Percentiles rank a stretch among this genome's conserved stretches.
phyloP scores from a whole-genome alignment of 2,888 invertebrate species.

The Tubulanus polymorphus region DNA sequence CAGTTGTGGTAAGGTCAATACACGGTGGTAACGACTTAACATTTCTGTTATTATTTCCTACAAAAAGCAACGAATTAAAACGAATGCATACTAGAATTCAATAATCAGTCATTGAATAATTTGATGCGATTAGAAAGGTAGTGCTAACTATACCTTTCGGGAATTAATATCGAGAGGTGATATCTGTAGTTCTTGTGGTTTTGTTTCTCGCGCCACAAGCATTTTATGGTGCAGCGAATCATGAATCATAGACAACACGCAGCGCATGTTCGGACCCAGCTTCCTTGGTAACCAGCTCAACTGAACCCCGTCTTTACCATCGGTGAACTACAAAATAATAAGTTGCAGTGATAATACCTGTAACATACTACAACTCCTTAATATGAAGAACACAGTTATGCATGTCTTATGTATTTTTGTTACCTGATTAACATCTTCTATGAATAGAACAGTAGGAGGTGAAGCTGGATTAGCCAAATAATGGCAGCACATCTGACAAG shows the following conservation, averaged over 20 bases:
- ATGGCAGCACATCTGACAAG: constrained; percentile 44
- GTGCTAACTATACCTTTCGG: constrained; percentile 29
- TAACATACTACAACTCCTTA: too few relatives aligned
- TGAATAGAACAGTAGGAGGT: constrained; percentile 40
- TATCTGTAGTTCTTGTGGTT: constrained; percentile 37
- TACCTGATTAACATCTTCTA: constrained; percentile 51
- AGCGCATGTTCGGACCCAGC: constrained; percentile 45
- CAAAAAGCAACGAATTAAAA: constrained; percentile 1
- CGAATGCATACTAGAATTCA: too few relatives aligned
- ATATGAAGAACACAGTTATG: too few relatives aligned
- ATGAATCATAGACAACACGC: constrained; percentile 41
- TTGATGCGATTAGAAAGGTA: too few relatives aligned
- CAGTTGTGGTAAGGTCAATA: constrained; percentile 37
- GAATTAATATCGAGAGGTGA: constrained; percentile 35
- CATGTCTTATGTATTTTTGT: too few relatives aligned
- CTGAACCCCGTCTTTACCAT: constrained; percentile 43
- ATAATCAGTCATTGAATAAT: too few relatives aligned
- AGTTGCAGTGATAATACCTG: too few relatives aligned
- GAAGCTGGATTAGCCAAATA: constrained; percentile 45
- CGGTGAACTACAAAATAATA: constrained; percentile 36
- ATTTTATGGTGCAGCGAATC: constrained; percentile 39
- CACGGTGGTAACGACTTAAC: constrained; percentile 33
- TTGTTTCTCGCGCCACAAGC: constrained; percentile 39
- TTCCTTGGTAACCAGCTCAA: constrained; percentile 50
- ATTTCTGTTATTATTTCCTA: constrained; percentile 40